Base-by-base conservation (phyloP, 2,888 invertebrate genomes). In the Coenonympha glycerion region DNA sequence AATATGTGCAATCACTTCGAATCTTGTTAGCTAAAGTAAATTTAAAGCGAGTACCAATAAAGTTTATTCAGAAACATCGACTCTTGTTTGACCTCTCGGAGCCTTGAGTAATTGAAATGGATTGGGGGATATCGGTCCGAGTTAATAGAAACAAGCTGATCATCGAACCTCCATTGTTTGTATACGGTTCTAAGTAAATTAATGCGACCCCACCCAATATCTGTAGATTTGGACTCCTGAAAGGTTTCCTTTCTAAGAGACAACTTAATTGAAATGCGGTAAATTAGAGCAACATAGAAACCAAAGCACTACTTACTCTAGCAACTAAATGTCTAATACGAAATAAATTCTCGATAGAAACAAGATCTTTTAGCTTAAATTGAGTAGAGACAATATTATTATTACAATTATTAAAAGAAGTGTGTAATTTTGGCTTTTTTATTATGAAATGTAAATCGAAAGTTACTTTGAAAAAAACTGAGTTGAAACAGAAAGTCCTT, bases 1-100 rank as follows among this genome's bases (percentile, higher is more conserved):
- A 59, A 57, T 59, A 59, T 59, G 57, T 55, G 57, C 55, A 37
- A 45, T 45, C 37, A 46, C 46, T 48, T 42, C 39, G 55, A 53
- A 57, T 57, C 55, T 57, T 53, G 57, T 55, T 55, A 57, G 53
- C 51, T 53, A 48, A 54, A 52, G 57, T 51, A 52, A 59, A 58
- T 51, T 56, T 52, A 48, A 52, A 53, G 45, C 40, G 22, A 45
- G 45, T 41, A 47, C 47, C 40, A 52, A 55, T 55, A 49, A 52
- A 52, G 55, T 56, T 52, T 47, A 53, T 47, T 47, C 40, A 47
- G 45, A 55, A 57, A 57, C 49, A 55, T 49, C 49, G 51, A 46
- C 46, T 56, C 52, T 53, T 39, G 47, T 56, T 59, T 54, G 57
- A 52, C 57, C 57, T 53, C 52, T 47, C 47, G 39, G 42, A 57